A percentile compares a stretch with the other conserved stretches of the same genome.
These are phyloP conservation scores for Cottus gobio DNA, from an alignment of 2,113 vertebrate genomes.

Conservation along the genomic window DNA sequence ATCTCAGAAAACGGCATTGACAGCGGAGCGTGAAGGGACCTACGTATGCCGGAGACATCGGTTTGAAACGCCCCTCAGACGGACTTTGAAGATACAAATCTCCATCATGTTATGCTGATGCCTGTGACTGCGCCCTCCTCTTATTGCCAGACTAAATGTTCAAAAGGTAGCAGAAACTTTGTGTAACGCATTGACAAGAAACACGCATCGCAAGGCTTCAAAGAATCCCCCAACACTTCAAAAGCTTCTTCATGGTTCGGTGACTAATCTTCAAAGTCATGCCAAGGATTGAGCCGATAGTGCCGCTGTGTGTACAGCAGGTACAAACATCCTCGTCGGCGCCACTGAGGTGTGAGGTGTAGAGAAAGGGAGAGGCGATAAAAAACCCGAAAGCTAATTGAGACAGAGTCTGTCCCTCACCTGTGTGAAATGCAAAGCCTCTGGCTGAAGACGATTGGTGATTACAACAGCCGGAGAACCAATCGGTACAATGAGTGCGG, in stretches of 20 bases:
- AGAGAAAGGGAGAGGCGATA: conserved; percentile 66
- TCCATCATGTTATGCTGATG: conserved; percentile 56
- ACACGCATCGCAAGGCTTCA: conserved; percentile 58
- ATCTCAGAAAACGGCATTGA: conserved; percentile 13
- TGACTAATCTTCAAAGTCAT: conserved; percentile 77
- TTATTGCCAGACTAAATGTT: conserved; percentile 60
- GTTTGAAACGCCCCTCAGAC: conserved; percentile 41
- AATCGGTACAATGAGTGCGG: conserved; percentile 69
- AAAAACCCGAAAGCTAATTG: conserved; percentile 75
- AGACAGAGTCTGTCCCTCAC: conserved; percentile 74
- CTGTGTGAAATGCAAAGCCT: conserved; percentile 55
- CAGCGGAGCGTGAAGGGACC: conserved; percentile 17
- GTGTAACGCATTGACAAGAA: conserved; percentile 36
- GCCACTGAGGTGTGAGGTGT: conserved; percentile 61
- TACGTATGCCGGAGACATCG: conserved; percentile 13
- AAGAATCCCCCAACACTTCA: conserved; percentile 69
- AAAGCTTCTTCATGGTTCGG: conserved; percentile 69
- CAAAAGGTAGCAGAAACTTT: conserved; percentile 66
- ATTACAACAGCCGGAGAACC: conserved; percentile 72
- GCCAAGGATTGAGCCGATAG: conserved; percentile 69
- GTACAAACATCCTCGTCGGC: conserved; percentile 71
- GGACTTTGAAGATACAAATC: conserved; percentile 73
- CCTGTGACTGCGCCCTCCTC: conserved; percentile 31
- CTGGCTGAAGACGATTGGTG: conserved; percentile 69
- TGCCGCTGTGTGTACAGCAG: conserved; percentile 58